Conservation (phyloP, 2,113 vertebrate genomes). For the Solenodon paradoxus region DNA sequence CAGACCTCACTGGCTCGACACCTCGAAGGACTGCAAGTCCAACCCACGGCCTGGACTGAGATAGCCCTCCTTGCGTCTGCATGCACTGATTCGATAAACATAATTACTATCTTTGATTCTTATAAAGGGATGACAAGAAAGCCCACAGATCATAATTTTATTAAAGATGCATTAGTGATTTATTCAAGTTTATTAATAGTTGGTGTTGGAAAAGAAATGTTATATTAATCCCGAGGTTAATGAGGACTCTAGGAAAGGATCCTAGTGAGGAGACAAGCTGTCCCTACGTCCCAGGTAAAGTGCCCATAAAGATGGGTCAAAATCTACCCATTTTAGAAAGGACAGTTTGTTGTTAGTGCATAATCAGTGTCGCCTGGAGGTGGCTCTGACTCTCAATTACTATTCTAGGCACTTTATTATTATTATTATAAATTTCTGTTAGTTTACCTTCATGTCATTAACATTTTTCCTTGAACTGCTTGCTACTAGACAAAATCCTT, state of each 20-base stretch:
- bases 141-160: not conserved
- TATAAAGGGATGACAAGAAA: not conserved
- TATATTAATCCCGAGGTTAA: not conserved
- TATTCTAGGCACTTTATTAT: not conserved
- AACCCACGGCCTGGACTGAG: not conserved
- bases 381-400: not conserved
- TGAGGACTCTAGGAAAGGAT: not conserved
- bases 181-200: not conserved
- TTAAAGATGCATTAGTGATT: not conserved
- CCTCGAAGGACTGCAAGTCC: not conserved
- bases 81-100: not conserved
- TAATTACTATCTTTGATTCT: not conserved
- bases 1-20: not conserved
- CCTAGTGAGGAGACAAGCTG: not conserved
- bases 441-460: not conserved
- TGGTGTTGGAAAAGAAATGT: not conserved
- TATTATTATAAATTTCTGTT: conserved; percentile 46
- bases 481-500: not conserved
- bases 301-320: not conserved
- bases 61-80: not conserved
- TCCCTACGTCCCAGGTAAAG: not conserved
- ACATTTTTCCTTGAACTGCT: not conserved
- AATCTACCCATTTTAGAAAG: not conserved
- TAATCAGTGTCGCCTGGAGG: conserved; percentile 6
- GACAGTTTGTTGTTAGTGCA: conserved; percentile 10